These are phyloP conservation scores for Trachelus iudaicus DNA, from an alignment of 2,888 invertebrate genomes.

Conservation along the genomic window DNA sequence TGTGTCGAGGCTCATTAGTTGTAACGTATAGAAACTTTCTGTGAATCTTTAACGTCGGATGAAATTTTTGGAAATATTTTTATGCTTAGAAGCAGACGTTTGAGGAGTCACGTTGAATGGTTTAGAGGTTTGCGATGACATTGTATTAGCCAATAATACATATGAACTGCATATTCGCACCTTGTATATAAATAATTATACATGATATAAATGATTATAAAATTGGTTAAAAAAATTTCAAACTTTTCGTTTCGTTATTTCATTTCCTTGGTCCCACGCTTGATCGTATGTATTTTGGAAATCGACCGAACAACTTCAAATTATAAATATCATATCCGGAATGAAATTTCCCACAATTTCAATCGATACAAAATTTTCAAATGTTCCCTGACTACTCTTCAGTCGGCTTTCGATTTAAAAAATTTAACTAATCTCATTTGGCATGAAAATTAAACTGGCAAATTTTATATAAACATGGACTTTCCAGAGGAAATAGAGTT, in stretches of 20 bases:
- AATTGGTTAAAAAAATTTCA: slow-evolving; percentile 35
- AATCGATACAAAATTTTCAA: neutral
- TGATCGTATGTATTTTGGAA: no score
- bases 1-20: slow-evolving; percentile 18
- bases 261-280: neutral
- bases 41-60: slow-evolving; percentile 27
- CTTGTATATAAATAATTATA: slow-evolving; percentile 36
- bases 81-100: slow-evolving; percentile 24
- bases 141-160: slow-evolving; percentile 5
- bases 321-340: neutral
- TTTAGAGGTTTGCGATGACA: slow-evolving; percentile 19
- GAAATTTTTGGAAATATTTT: slow-evolving; percentile 34
- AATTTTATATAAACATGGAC: neutral
- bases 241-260: neutral
- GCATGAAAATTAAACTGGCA: neutral
- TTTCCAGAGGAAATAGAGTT: neutral
- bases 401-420: neutral
- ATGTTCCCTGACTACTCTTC: neutral
- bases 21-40: slow-evolving; percentile 29
- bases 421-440: neutral
- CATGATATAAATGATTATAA: slow-evolving; percentile 27
- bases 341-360: neutral
- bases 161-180: slow-evolving; percentile 29
- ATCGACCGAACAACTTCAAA: no score
- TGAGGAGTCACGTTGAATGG: slow-evolving; percentile 10